Conservation (phyloP, 2,113 vertebrate species). For the Microcebus ravelobensis region DNA sequence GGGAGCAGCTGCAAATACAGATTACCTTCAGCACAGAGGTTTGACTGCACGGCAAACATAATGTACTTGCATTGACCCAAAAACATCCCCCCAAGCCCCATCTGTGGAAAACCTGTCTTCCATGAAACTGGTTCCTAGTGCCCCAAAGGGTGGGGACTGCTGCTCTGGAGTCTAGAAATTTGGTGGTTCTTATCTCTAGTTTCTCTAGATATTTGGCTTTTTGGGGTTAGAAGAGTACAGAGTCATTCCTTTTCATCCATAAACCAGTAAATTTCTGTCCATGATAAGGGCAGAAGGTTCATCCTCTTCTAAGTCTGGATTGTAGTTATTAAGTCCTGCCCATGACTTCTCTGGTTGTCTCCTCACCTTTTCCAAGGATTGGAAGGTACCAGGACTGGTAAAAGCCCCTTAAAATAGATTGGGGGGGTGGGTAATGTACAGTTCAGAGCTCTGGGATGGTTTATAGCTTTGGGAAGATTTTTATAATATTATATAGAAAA, state of each 20-base stretch:
- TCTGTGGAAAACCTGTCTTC: too few relatives aligned
- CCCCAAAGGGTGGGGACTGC: too few relatives aligned
- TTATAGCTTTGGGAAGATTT: background rate
- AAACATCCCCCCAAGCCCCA: too few relatives aligned
- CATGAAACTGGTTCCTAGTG: too few relatives aligned
- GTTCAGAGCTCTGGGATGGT: background rate
- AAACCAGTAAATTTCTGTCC: background rate
- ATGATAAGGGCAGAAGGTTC: background rate
- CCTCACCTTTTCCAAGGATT: background rate
- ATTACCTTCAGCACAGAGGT: too few relatives aligned
- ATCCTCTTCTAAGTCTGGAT: background rate
- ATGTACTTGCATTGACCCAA: too few relatives aligned
- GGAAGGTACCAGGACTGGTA: background rate
- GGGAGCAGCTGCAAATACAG: too few relatives aligned
- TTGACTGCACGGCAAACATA: too few relatives aligned
- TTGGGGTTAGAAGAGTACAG: background rate
- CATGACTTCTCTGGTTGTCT: background rate
- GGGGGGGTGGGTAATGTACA: background rate
- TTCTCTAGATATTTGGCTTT: background rate
- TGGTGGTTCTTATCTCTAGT: background rate
- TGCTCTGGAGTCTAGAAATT: background rate
- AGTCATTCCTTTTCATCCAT: background rate
- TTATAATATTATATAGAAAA: background rate
- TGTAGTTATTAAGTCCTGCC: background rate
- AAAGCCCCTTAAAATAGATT: background rate